Base-by-base conservation (phyloP, 1,140 invertebrate genomes). In the Apis mellifera region DNA sequence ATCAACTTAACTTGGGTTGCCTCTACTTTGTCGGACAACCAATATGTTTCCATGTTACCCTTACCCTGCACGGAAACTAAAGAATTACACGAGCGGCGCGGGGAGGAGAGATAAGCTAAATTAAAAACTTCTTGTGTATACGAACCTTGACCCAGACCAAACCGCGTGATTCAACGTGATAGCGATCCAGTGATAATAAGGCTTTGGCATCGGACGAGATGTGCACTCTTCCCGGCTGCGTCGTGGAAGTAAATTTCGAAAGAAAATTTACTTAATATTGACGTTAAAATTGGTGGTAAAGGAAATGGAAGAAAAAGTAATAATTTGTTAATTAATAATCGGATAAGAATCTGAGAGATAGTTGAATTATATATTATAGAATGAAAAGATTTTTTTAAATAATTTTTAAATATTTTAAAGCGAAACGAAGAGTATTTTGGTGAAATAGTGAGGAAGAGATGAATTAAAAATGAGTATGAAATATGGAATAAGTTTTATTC, bases 11-110 rank as follows among this genome's bases (percentile, higher is more conserved):
- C 55, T n/a, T n/a, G n/a, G 17, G 72, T 50, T 54, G 77, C 57
- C 42, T 79, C 62, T 48, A 83, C 52, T 86, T 95, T 95, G 8
- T 94, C 96, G 42, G 95, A 94, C 42, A 98, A 89, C 97, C 97
- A 98, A 91, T 96, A 98, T 0, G 97, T 97, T 92, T 97, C 95
- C 96, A 98, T 97, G 89, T 97, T 96, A 54, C 98, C 98, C 94
- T 98, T 98, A 17, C 98, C 98, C 96, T 97, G 87, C 19, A 19
- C 15, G 48, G 91, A 62, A 42, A 70, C 8, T 50, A 74, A 8
- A n/a, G 78, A 86, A 86, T 69, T 75, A 78, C 69, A 26, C 68
- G 32, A 60, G 21, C 1, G 50, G 15, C n/a, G 15, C 21, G 21
- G 23, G 50, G 17, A 70, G 12, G 57, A 26, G 32, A 32, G 32